Percentiles rank a stretch among this genome's conserved stretches.
phyloP scores from a whole-genome alignment of 2,113 vertebrate genomes.

The Melierax canorus region DNA sequence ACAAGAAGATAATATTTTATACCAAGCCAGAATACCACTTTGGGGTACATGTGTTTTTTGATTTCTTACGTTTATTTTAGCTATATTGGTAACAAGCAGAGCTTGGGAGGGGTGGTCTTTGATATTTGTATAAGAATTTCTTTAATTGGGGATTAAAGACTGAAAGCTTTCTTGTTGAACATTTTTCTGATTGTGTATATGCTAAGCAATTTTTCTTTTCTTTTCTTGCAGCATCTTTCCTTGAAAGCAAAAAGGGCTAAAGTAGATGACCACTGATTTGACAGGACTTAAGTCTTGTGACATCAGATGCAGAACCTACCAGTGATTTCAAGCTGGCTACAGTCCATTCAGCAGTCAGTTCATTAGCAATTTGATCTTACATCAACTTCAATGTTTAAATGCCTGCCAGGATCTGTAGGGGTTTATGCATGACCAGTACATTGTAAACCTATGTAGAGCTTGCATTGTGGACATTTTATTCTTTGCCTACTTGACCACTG shows the following conservation, averaged over 20 bases:
- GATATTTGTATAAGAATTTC: not conserved
- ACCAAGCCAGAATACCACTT: not conserved
- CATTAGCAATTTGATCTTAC: not conserved
- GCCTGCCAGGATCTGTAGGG: constrained; percentile 54
- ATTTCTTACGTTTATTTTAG: not conserved
- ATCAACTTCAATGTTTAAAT: constrained; percentile 23
- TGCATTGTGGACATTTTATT: not conserved
- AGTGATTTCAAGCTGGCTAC: constrained; percentile 21
- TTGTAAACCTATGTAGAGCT: constrained; percentile 41
- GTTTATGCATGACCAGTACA: constrained; percentile 43
- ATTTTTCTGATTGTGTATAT: not conserved
- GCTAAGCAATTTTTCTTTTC: not conserved
- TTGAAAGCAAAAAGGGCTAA: constrained; percentile 78
- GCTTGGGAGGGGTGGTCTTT: not conserved
- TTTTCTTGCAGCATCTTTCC: constrained; percentile 76
- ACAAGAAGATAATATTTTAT: not conserved
- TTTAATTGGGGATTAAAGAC: not conserved
- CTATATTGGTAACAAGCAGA: not conserved
- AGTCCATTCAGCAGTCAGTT: constrained; percentile 43
- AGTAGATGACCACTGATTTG: constrained; percentile 74
- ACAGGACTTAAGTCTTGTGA: not conserved
- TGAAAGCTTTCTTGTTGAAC: not conserved
- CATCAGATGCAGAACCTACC: constrained; percentile 10
- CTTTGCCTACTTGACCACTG: constrained; percentile 11
- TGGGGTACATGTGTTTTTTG: not conserved